Conservation (phyloP, 2,113 vertebrate genomes). For the Coptodon rendalli region DNA sequence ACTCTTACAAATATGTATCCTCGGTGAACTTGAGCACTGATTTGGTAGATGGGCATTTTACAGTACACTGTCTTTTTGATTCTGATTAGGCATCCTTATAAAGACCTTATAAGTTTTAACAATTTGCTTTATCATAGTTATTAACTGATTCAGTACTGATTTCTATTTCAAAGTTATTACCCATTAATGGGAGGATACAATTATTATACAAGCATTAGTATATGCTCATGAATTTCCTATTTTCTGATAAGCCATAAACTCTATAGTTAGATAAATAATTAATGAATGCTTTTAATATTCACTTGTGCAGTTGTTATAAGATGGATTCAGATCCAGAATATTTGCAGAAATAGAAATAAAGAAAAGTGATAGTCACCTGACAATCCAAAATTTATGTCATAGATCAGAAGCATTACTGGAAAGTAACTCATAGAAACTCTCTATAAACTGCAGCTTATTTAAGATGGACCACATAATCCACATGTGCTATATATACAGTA, state of each 20-base stretch:
- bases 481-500: background rate
- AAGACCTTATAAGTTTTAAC: background rate
- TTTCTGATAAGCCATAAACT: background rate
- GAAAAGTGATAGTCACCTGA: background rate
- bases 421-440: background rate
- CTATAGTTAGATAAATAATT: background rate
- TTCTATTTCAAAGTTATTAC: background rate
- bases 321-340: background rate
- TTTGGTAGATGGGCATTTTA: background rate
- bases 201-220: background rate
- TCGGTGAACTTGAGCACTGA: background rate
- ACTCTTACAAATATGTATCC: background rate
- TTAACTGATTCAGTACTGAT: background rate
- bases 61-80: background rate
- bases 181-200: background rate
- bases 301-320: background rate
- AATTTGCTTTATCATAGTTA: background rate
- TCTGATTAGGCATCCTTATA: background rate
- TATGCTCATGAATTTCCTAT: background rate
- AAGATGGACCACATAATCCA: background rate
- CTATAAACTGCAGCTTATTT: background rate
- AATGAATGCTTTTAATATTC: background rate
- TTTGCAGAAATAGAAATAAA: background rate
- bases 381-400: background rate
- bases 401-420: background rate